These are phyloP conservation scores for Bubalus kerabau DNA, from an alignment of 2,113 vertebrate genomes.

Conservation along the genomic window DNA sequence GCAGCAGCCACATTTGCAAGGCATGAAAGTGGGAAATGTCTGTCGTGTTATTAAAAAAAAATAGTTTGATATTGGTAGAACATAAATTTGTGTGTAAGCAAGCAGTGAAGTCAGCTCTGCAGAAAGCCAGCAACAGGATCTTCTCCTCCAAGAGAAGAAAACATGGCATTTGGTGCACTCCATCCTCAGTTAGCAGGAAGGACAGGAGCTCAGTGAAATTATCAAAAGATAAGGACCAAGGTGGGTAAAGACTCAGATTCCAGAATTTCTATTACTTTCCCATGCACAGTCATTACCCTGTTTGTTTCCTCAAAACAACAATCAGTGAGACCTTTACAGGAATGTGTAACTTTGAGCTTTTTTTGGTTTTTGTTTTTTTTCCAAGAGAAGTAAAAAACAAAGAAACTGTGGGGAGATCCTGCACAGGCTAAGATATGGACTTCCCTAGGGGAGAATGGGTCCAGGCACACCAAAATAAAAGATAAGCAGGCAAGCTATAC, in stretches of 20 bases:
- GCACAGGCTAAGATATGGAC: background rate
- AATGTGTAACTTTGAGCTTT: background rate
- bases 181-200: background rate
- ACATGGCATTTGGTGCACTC: background rate
- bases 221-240: background rate
- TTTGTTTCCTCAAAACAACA: background rate
- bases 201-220: background rate
- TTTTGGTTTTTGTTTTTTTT: background rate
- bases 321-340: background rate
- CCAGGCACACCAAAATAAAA: background rate
- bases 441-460: background rate
- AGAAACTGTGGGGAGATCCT: background rate
- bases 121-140: background rate
- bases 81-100: background rate
- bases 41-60: background rate
- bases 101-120: background rate
- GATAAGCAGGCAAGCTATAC: background rate
- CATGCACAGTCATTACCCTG: background rate
- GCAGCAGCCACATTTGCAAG: background rate
- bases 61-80: background rate
- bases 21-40: background rate
- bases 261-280: background rate
- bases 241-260: background rate
- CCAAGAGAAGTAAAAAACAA: background rate
- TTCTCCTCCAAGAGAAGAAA: background rate